phyloP scores from a whole-genome alignment of 2,113 vertebrate species.

The Cardinalis cardinalis region DNA sequence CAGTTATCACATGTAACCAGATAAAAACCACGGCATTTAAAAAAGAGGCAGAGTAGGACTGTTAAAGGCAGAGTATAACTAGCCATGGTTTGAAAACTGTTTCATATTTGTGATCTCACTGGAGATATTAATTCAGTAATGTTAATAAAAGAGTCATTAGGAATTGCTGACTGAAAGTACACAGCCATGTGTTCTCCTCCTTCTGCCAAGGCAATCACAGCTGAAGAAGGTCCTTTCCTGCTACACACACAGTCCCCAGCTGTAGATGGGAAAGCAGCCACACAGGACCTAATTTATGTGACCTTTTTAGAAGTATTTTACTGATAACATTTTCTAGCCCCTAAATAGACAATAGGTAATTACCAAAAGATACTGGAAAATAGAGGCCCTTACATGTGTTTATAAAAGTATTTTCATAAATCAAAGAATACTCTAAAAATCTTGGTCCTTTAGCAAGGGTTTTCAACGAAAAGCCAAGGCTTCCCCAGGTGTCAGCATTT shows the following conservation, averaged over 20 bases:
- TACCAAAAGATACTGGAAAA: background rate
- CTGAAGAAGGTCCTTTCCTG: background rate
- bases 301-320: background rate
- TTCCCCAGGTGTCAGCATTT: rapidly evolving
- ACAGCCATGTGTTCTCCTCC: background rate
- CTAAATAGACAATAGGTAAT: background rate
- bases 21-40: background rate
- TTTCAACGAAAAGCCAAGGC: background rate
- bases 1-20: background rate
- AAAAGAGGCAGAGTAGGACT: background rate
- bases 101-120: background rate
- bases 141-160: background rate
- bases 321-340: background rate
- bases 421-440: background rate
- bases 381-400: background rate
- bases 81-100: background rate
- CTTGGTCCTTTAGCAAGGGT: background rate
- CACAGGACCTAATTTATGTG: background rate
- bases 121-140: background rate
- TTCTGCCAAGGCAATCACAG: background rate
- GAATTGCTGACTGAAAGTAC: background rate
- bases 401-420: background rate
- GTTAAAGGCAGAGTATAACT: background rate
- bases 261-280: background rate
- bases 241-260: background rate